A percentile compares a stretch with the other conserved stretches of the same genome.
Evolutionary conservation across 2,888 invertebrate species (phyloP).

Genomic region (Brassicogethes aeneus): DNA sequence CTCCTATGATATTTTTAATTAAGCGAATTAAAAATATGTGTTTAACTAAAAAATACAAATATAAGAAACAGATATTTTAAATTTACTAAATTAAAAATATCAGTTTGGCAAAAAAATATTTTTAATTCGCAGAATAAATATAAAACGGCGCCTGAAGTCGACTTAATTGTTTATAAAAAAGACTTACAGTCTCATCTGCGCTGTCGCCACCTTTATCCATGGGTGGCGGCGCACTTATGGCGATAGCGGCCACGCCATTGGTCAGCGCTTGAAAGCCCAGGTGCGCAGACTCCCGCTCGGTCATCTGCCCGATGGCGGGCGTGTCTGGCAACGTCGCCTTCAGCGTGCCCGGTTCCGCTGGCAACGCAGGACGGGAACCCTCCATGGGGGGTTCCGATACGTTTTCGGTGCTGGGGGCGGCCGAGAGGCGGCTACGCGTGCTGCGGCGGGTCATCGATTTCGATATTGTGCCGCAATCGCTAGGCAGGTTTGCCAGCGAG

Average conservation of each 20-base stretch:
- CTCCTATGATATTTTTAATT: no score
- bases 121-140: no score
- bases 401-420: constrained; percentile 44
- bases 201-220: constrained; percentile 2
- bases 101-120: no score
- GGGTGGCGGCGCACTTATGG: constrained; percentile 27
- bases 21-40: no score
- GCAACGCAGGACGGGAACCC: constrained; percentile 72
- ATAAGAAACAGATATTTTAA: no score
- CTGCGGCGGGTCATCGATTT: constrained; percentile 60
- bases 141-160: no score
- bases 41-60: no score
- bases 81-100: no score
- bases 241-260: constrained; percentile 35
- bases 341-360: constrained; percentile 85
- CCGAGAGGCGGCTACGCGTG: constrained; percentile 30
- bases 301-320: constrained; percentile 56
- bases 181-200: constrained; percentile 4
- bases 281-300: constrained; percentile 89
- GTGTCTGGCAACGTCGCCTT: constrained; percentile 87
- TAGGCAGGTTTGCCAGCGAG: constrained; percentile 91
- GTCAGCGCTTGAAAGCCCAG: constrained; percentile 43
- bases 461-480: constrained; percentile 83
- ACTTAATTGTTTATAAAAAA: no score
- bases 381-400: constrained; percentile 68